Evolutionary conservation across 2,797 vertebrate genomes (phyloP).

Genomic region (Graptemys geographica): DNA sequence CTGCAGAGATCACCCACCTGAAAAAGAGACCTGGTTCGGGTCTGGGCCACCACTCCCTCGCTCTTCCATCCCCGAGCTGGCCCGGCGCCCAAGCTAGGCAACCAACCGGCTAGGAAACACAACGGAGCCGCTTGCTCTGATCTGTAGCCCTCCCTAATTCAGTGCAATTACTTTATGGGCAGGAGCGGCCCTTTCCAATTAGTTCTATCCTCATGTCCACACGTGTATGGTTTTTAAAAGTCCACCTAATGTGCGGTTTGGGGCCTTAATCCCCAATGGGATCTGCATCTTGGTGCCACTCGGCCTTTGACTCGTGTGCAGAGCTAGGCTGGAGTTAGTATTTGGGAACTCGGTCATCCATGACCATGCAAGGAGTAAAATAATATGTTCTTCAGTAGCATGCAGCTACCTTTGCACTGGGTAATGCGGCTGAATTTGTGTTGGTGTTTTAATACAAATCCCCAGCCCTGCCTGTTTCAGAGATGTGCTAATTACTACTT

Average conservation of each 20-base stretch:
- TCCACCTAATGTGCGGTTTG: not conserved
- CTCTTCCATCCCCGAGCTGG: not conserved
- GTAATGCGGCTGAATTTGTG: constrained; percentile 50
- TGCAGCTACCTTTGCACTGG: constrained; percentile 45
- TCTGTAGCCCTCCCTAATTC: not conserved
- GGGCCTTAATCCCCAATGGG: not conserved
- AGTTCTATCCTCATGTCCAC: not conserved
- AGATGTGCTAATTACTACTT: constrained; percentile 84
- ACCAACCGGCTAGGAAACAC: not conserved
- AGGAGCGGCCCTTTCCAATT: not conserved
- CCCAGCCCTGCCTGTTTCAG: constrained; percentile 70
- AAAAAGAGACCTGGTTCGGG: not conserved
- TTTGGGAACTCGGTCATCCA: not conserved
- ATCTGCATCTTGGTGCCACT: not conserved
- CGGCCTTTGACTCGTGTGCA: not conserved
- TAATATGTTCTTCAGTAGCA: not conserved
- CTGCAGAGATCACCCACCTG: not conserved
- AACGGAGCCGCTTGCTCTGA: not conserved
- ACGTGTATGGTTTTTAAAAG: not conserved
- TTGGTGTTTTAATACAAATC: constrained; percentile 74
- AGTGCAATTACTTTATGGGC: not conserved
- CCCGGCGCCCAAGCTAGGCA: not conserved
- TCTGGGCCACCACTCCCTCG: not conserved
- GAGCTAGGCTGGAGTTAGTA: not conserved
- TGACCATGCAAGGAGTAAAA: not conserved